These are phyloP conservation scores for Gambelia wislizenii DNA, from an alignment of 2,797 vertebrate genomes.

Conservation along the genomic window DNA sequence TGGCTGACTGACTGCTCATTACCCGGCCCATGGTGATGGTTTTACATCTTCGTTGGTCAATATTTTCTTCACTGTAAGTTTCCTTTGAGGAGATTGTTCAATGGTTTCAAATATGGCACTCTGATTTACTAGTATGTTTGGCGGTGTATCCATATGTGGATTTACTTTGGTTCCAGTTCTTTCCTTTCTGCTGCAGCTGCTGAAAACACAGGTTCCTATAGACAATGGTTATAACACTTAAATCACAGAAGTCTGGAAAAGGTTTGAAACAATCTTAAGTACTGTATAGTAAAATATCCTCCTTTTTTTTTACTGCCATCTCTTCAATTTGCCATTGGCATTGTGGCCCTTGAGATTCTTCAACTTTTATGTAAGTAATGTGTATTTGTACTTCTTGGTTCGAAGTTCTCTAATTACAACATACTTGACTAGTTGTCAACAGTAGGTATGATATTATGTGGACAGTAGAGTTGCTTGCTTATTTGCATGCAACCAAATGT, in stretches of 20 bases:
- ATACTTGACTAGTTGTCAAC: too few species aligned
- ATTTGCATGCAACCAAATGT: too few species aligned
- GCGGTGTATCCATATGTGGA: constrained; percentile 25
- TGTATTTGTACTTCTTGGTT: background rate
- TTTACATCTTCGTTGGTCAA: constrained; percentile 55
- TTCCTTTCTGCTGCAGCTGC: background rate
- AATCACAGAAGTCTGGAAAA: background rate
- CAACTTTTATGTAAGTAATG: too few species aligned
- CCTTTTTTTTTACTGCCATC: too few species aligned
- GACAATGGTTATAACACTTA: constrained; percentile 17
- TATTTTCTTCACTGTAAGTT: constrained; percentile 67
- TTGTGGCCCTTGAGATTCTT: too few species aligned
- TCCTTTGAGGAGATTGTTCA: constrained; percentile 53
- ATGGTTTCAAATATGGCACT: constrained; percentile 76
- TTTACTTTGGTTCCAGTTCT: constrained; percentile 16
- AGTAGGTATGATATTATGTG: too few species aligned
- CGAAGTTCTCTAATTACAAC: background rate
- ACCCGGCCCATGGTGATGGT: constrained; percentile 44
- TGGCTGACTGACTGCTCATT: background rate
- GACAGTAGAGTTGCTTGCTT: too few species aligned
- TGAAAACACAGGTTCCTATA: constrained; percentile 63
- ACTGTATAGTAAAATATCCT: too few species aligned
- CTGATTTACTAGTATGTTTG: constrained; percentile 59
- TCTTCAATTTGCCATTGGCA: too few species aligned
- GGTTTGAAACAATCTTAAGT: background rate